Base-by-base conservation (phyloP, 2,888 invertebrate genomes). In the Pterobdella sp. region DNA sequence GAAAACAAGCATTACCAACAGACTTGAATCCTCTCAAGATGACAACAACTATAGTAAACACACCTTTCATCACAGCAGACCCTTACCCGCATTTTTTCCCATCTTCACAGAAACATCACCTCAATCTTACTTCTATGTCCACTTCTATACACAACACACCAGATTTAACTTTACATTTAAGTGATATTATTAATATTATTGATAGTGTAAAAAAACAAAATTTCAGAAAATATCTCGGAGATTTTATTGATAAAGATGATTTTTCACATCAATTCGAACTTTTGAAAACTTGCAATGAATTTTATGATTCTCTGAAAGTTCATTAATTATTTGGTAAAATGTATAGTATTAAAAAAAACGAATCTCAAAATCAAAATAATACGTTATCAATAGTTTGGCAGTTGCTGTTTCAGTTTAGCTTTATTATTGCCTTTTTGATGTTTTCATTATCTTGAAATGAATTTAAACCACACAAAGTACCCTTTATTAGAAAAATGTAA, bases 71-170 rank as follows among this genome's bases (percentile, higher is more conserved):
- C 34, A 63, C 56, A n/a, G 26, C 32, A 1, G 60, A 56, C 14
- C 71, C 71, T 2, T 71, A 34, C 34, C 71, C 71, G 35, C 52
- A 42, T 35, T 32, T 71, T 22, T 60, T 71, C n/a, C 36, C 60
- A 10, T 35, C 71, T 4, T n/a, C 36, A 31, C 42, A 65, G 31
- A 18, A 14, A 3, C 18, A 14, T 14, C 31, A 63, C 63, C 26
- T 14, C n/a, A 63, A 7, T n/a, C 4, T 49, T 35, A 3, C 56
- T 14, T 32, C 60, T 22, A 26, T 71, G 10, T 60, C 60, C 52
- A 63, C 71, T 14, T 35, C 56, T 26, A 35, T 71, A n/a, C 71
- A 71, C n/a, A 56, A 71, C 71, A 60, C 34, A 29, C 29, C 52
- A 14, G 71, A 35, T 14, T 34, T 71, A 1, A n/a, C 36, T 34